A percentile compares a stretch with the other conserved stretches of the same genome.
These are phyloP conservation scores for Euborellia annulipes DNA, from an alignment of 1,140 invertebrate species.

Conservation along the genomic window DNA sequence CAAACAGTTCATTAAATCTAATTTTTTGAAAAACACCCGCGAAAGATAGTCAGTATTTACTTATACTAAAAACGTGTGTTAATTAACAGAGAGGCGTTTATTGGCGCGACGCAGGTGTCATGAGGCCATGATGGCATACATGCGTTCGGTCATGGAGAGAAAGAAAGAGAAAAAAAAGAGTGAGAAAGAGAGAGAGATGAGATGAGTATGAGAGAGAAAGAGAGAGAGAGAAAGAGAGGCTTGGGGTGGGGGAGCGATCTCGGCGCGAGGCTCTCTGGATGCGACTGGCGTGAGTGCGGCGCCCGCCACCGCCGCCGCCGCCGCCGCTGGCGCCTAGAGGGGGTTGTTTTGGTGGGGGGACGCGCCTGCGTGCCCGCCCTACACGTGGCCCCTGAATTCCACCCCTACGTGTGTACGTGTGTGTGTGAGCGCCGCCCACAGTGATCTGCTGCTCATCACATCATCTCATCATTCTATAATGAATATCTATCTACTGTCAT, in stretches of 20 bases:
- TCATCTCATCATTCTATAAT: too few species aligned
- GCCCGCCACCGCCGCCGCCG: neutral
- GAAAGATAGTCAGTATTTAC: too few species aligned
- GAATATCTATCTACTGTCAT: too few species aligned
- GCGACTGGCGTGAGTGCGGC: neutral
- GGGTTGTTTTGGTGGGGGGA: neutral
- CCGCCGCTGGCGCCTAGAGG: neutral
- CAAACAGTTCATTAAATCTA: too few species aligned
- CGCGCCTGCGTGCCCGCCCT: constrained; percentile 19
- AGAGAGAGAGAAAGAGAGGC: constrained; percentile 11
- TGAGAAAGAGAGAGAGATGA: constrained; percentile 11
- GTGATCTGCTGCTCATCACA: too few species aligned
- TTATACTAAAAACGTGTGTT: too few species aligned
- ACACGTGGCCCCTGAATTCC: constrained; percentile 7
- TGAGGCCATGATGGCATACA: too few species aligned
- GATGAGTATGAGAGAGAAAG: constrained; percentile 1
- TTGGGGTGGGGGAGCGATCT: constrained; percentile 10
- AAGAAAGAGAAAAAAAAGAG: neutral
- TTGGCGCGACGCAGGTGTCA: too few species aligned
- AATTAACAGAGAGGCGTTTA: too few species aligned
- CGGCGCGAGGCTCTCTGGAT: constrained; percentile 13
- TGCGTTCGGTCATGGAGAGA: too few species aligned
- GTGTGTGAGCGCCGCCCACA: too few species aligned
- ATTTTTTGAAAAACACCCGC: too few species aligned
- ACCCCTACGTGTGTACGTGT: constrained; percentile 11